Conservation (phyloP, 1,140 invertebrate genomes). For the Halesus radiatus region DNA sequence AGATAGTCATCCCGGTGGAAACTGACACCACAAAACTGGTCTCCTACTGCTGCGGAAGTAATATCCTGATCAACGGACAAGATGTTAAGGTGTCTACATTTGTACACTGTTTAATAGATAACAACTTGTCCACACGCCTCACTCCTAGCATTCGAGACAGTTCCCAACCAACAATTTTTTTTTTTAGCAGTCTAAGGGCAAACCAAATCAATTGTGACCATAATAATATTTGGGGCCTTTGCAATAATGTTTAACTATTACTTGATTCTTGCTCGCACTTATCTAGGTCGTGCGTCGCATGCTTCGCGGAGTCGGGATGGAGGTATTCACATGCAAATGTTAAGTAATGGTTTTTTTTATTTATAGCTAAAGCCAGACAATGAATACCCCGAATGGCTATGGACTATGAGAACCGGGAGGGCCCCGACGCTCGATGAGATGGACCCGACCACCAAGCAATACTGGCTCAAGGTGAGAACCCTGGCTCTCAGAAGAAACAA, state of each 20-base stretch:
- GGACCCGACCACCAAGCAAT: conserved; percentile 84
- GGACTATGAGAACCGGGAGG: conserved; percentile 77
- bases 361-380: conserved; percentile 81
- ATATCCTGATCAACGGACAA: conserved; percentile 83
- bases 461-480: conserved; percentile 82
- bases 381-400: conserved; percentile 96
- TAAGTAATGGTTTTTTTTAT: background rate
- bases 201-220: too few relatives aligned
- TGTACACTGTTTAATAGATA: too few relatives aligned
- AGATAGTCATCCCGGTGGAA: conserved; percentile 86
- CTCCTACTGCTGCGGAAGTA: conserved; percentile 88
- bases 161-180: too few relatives aligned
- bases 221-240: too few relatives aligned
- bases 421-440: conserved; percentile 79
- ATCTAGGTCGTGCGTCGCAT: too few relatives aligned
- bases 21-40: conserved; percentile 86
- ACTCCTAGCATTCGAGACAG: too few relatives aligned
- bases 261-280: too few relatives aligned
- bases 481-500: conserved; percentile 75
- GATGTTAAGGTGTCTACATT: conserved; percentile 78
- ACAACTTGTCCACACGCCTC: too few relatives aligned
- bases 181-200: too few relatives aligned
- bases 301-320: too few relatives aligned
- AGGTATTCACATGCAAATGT: too few relatives aligned
- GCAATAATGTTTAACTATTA: too few relatives aligned